Base-by-base conservation (phyloP, 2,797 vertebrate genomes). In the Lepus townsendii region DNA sequence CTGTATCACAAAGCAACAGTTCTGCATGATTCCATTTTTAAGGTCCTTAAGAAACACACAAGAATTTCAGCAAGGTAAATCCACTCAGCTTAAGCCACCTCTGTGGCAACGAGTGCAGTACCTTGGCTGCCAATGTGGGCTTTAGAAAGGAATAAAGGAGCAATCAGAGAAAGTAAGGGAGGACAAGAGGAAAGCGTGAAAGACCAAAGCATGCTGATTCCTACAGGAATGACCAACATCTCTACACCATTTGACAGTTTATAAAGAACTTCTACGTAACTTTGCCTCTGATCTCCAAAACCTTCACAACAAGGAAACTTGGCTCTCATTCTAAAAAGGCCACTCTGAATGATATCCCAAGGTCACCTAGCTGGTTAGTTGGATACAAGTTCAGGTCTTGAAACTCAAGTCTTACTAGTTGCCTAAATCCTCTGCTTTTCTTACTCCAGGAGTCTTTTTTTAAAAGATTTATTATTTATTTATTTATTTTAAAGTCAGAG, bases 201-300 rank as follows among this genome's bases (percentile, higher is more conserved):
- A 62, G n/a, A 47, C 9, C 7, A 14, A 38, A 42, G 22, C 16
- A 3, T 6, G 10, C 1, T 0, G 3, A 35, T n/a, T n/a, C n/a
- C 80, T 17, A 0, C 5, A 22, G 17, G 27, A 79, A 11, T 5
- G 13, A 38, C 14, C 38, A 47, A 73, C 20, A 3, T 66, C 24
- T 71, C 17, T 3, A 6, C 4, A 7, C 2, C 57, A 10, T 3
- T 52, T 14, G 4, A 2, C n/a, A 22, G 24, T 22, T 69, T 69
- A 10, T 22, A 35, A 68, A 92, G n/a, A 42, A 54, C 32, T 22
- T 63, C 22, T 68, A 12, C 0, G 0, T 30, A 27, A 27, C 5
- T 9, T 24, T 2, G 52, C 38, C 65, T 69, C 72, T 35, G 20
- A 0, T 7, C 20, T 82, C 20, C 76, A 76, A 63, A 7, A 2